Conservation (phyloP, 2,113 vertebrate species). For the Struthidea cinerea region DNA sequence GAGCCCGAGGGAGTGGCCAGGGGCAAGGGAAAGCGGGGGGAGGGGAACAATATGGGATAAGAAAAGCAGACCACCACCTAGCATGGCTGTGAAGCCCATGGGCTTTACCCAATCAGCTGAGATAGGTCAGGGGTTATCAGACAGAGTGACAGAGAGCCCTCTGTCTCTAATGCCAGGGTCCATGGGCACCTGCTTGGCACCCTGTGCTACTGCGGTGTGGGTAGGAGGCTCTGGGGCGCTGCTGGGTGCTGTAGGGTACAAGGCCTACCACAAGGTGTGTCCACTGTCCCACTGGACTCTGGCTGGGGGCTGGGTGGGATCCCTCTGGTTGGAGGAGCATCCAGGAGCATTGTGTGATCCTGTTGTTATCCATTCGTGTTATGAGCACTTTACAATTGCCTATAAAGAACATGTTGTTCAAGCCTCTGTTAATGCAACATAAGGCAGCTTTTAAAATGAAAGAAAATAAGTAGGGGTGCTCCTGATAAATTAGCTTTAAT, state of each 20-base stretch:
- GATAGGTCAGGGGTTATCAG: not conserved
- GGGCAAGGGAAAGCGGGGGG: too few species aligned
- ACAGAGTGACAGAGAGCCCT: too few species aligned
- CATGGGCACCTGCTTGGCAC: not conserved
- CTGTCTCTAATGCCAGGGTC: rapidly evolving
- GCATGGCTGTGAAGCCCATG: too few species aligned
- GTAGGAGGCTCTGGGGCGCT: not conserved
- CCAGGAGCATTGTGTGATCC: not conserved
- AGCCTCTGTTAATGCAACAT: not conserved
- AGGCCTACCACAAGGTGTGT: not conserved
- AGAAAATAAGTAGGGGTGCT: not conserved
- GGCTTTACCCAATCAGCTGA: not conserved
- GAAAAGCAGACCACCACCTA: too few species aligned
- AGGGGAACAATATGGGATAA: too few species aligned
- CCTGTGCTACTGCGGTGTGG: rapidly evolving
- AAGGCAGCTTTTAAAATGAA: not conserved
- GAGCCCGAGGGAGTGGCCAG: too few species aligned
- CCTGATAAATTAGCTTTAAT: not conserved
- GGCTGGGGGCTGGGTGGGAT: not conserved
- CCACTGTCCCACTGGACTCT: rapidly evolving
- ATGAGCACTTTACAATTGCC: not conserved
- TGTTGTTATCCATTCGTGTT: not conserved
- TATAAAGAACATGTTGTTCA: not conserved
- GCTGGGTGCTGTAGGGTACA: rapidly evolving
- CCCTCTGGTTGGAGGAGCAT: not conserved